phyloP scores from a whole-genome alignment of 2,797 vertebrate genomes.

The Parambassis ranga region DNA sequence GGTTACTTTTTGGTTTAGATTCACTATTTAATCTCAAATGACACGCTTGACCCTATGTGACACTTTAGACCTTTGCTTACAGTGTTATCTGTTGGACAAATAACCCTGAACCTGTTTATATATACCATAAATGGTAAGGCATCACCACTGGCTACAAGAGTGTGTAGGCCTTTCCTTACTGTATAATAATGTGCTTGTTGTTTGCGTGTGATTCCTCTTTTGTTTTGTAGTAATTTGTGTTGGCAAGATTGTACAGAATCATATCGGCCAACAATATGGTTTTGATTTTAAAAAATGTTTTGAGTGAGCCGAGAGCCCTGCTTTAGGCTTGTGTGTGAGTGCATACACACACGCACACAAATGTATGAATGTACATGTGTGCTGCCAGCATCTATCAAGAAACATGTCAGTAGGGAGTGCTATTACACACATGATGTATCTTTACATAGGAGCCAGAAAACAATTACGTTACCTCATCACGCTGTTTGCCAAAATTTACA shows the following conservation, averaged over 20 bases:
- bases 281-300: constrained; percentile 51
- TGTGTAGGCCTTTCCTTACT: neutral
- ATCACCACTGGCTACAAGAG: neutral
- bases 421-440: constrained; percentile 37
- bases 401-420: neutral
- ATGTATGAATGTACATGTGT: neutral
- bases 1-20: too few relatives aligned
- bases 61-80: too few relatives aligned
- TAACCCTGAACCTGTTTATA: neutral
- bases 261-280: constrained; percentile 53
- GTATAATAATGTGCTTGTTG: constrained; percentile 30
- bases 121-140: constrained; percentile 23
- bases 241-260: constrained; percentile 20
- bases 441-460: constrained; percentile 13
- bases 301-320: constrained; percentile 4
- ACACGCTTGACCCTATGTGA: too few relatives aligned
- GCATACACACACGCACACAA: too few relatives aligned
- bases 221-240: constrained; percentile 45
- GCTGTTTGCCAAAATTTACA: constrained; percentile 38
- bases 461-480: constrained; percentile 38
- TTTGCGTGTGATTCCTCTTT: constrained; percentile 30
- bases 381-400: constrained; percentile 24
- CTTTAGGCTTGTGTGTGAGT: constrained; percentile 1
- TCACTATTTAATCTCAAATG: neutral
- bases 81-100: too few relatives aligned